Evolutionary conservation across 2,888 invertebrate species (phyloP).

Genomic region (Lithodes maja): DNA sequence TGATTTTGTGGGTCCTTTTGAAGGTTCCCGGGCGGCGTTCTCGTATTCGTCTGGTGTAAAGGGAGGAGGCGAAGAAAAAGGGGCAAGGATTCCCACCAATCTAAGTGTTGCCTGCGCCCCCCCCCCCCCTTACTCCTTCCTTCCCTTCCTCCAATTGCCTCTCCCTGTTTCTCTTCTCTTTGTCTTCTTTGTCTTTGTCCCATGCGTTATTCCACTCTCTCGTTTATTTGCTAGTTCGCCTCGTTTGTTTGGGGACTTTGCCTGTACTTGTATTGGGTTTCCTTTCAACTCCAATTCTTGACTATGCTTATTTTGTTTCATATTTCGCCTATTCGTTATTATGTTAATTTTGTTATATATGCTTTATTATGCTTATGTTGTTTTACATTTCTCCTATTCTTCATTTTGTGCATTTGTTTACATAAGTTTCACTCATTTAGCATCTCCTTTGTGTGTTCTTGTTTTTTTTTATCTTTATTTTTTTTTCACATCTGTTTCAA

Average conservation of each 20-base stretch:
- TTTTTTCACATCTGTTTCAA: too few species aligned
- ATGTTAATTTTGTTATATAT: too few species aligned
- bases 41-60: constrained; percentile 14
- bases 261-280: neutral
- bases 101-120: constrained; percentile 31
- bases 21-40: neutral
- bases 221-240: neutral
- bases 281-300: neutral
- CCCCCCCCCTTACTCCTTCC: neutral
- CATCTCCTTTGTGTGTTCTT: neutral
- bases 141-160: neutral
- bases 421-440: neutral
- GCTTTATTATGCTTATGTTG: too few species aligned
- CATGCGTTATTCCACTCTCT: neutral
- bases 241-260: neutral
- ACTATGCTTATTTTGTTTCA: neutral
- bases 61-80: constrained; percentile 39
- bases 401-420: neutral
- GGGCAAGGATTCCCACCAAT: constrained; percentile 47
- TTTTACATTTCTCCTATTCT: neutral
- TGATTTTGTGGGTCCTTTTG: constrained; percentile 20
- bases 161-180: neutral
- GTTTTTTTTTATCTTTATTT: neutral
- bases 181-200: neutral
- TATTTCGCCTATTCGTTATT: too few species aligned